A percentile compares a stretch with the other conserved stretches of the same genome.
Conservation (phyloP, 2,113 vertebrate species). For the Chaetodon auriga region DNA sequence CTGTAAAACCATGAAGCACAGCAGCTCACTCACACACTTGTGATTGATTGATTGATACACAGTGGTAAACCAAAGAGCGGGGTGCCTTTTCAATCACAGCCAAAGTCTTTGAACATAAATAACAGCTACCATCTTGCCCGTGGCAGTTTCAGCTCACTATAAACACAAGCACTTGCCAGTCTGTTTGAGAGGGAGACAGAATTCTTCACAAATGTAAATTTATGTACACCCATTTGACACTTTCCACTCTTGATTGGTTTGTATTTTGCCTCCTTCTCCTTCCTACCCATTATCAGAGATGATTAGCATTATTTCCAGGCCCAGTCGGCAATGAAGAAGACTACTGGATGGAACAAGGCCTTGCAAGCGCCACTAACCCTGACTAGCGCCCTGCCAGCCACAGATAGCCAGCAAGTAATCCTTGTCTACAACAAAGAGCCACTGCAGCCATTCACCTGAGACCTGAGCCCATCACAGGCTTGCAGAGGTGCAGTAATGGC, state of each 20-base stretch:
- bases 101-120: conserved; percentile 73
- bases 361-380: conserved; percentile 57
- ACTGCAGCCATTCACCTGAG: conserved; percentile 57
- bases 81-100: conserved; percentile 68
- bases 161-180: conserved; percentile 62
- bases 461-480: conserved; percentile 47
- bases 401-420: conserved; percentile 67
- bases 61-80: conserved; percentile 62
- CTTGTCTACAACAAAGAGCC: conserved; percentile 42
- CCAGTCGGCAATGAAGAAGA: conserved; percentile 54
- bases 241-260: conserved; percentile 72
- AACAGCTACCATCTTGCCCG: conserved; percentile 57
- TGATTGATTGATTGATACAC: conserved; percentile 72
- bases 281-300: conserved; percentile 70
- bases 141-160: conserved; percentile 51
- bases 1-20: conserved; percentile 4
- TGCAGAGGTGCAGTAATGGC: conserved; percentile 48
- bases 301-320: conserved; percentile 73
- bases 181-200: conserved; percentile 29
- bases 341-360: conserved; percentile 54
- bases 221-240: conserved; percentile 77
- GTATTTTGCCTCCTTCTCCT: conserved; percentile 64
- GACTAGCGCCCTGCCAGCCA: conserved; percentile 22
- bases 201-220: conserved; percentile 68
- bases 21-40: conserved; percentile 33